phyloP scores from a whole-genome alignment of 2,113 vertebrate genomes.

The Mus musculus region GRCm39 chr5:125553501-125554000 shows the following conservation, averaged over 20 bases:
- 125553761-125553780: background rate
- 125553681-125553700: background rate
- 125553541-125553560: background rate
- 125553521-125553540: background rate
- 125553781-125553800: background rate
- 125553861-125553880: background rate
- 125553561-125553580: background rate
- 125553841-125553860: background rate
- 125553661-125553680: background rate
- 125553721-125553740: background rate
- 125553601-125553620: background rate
- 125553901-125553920: too few relatives aligned
- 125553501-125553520: background rate
- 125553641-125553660: background rate
- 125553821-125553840: background rate
- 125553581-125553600: background rate
- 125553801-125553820: background rate
- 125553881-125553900: background rate
- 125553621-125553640: background rate
- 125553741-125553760: background rate
- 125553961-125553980: background rate
- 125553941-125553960: background rate
- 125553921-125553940: background rate
- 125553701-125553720: background rate
- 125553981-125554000: background rate